A percentile compares a stretch with the other conserved stretches of the same genome.
phyloP scores from a whole-genome alignment of 2,797 vertebrate species.

The Dendrocincla tyrannina region DNA sequence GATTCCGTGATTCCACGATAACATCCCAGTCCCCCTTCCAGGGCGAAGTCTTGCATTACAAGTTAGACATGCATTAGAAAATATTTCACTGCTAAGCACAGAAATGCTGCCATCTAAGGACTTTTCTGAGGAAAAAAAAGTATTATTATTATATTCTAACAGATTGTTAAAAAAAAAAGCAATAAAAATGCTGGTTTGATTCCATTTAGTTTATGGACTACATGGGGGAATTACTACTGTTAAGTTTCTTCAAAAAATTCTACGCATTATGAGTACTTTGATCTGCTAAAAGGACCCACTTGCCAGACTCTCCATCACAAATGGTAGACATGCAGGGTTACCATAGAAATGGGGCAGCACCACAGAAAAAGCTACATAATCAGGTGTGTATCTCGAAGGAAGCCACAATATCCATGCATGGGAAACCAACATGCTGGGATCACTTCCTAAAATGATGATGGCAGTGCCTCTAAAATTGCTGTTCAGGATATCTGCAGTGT shows the following conservation, averaged over 20 bases:
- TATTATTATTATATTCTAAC: not conserved
- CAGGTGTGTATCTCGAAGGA: not conserved
- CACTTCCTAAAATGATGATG: conserved; percentile 24
- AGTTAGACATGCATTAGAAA: not conserved
- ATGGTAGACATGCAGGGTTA: not conserved
- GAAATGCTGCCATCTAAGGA: not conserved
- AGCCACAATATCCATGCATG: conserved; percentile 25
- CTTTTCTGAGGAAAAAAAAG: not conserved
- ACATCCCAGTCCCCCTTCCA: not conserved
- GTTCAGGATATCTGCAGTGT: not conserved
- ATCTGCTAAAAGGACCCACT: not conserved
- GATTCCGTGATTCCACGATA: not conserved
- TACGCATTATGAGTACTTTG: not conserved
- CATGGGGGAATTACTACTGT: not conserved
- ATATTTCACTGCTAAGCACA: not conserved
- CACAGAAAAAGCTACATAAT: conserved; percentile 6
- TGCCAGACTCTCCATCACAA: conserved; percentile 20
- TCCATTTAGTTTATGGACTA: not conserved
- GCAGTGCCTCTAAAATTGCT: conserved; percentile 35
- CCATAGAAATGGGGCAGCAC: conserved; percentile 45
- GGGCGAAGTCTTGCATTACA: not conserved
- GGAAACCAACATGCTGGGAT: conserved; percentile 26
- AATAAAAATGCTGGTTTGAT: not conserved
- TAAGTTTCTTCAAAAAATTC: not conserved
- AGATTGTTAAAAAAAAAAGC: not conserved